These are phyloP conservation scores for Oedothorax gibbosus DNA, from an alignment of 1,140 invertebrate genomes.

Conservation along the genomic window DNA sequence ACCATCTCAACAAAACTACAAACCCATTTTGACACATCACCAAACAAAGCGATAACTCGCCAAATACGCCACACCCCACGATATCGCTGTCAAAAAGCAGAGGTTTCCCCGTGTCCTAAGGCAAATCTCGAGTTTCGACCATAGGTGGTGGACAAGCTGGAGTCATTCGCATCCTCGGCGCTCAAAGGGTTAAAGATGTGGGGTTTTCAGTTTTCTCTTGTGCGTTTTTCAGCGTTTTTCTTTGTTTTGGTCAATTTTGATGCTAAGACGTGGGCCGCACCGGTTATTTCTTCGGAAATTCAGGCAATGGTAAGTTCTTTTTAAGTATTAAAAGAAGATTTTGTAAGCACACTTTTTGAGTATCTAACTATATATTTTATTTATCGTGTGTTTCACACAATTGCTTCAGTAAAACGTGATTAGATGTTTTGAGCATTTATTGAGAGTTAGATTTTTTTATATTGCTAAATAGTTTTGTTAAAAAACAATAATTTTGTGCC, in stretches of 20 bases:
- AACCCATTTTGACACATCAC: slow-evolving; percentile 14
- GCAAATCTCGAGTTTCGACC: slow-evolving; percentile 38
- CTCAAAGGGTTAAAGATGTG: slow-evolving; percentile 29
- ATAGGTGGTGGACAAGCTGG: not conserved
- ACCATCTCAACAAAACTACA: not conserved
- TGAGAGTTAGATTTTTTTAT: too few species aligned
- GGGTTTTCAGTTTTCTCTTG: slow-evolving; percentile 31
- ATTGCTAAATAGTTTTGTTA: too few species aligned
- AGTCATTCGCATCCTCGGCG: slow-evolving; percentile 45
- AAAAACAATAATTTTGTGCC: too few species aligned
- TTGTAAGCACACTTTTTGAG: not conserved
- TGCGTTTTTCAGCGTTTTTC: slow-evolving; percentile 34
- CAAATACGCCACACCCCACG: not conserved
- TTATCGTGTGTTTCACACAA: too few species aligned
- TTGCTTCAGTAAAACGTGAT: too few species aligned
- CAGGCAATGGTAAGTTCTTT: slow-evolving; percentile 48
- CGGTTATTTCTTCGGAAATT: slow-evolving; percentile 41
- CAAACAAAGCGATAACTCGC: slow-evolving; percentile 25
- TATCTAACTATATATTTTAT: too few species aligned
- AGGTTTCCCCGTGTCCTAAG: not conserved
- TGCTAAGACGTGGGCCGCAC: slow-evolving; percentile 4
- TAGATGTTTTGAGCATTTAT: too few species aligned
- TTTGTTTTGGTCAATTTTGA: not conserved
- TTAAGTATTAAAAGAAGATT: not conserved
- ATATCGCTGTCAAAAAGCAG: slow-evolving; percentile 42